Evolutionary conservation across 2,888 invertebrate species (phyloP), one percentile per base, ranked within the genome.

Genomic region (Polyommatus icarus): DNA sequence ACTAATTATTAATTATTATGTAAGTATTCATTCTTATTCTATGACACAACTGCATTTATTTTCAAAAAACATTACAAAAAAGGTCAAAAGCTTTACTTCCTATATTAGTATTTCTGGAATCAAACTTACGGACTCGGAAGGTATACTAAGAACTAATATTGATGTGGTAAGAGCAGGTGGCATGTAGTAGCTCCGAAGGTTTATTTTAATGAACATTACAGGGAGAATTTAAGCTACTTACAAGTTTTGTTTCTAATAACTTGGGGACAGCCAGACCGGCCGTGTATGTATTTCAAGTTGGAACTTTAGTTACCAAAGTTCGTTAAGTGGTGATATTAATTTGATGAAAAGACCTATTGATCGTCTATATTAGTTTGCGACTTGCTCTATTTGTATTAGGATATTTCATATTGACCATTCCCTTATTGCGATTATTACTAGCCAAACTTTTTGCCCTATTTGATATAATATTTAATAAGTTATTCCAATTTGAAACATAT

Each of bases 171-270:
- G 67, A 67, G 67, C 67, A 67, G 67, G 67, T 67, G 67, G 67
- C 54, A 54, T 29, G 67, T 67, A 29, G 5, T 15, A 18, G 6
- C 29, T 29, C 29, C 29, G 88, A 86, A 86, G 87, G 86, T 87
- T 90, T 89, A 91, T 92, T 91, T 91, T 90, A 85, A 87, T 83
- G 89, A 89, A 90, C 90, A 92, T 90, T 90, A 81, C 87, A 83
- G 85, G 85, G 84, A 67, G 86, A 85, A 84, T 84, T 85, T 92
- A 92, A 93, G 93, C 91, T 84, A 88, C 92, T 93, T 93, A 92
- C 86, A 90, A 91, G 88, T 91, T 91, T 86, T 83, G 82, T 84
- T 83, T 83, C 87, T 87, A 87, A 89, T 89, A 90, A 91, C 88
- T 90, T 85, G 85, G 85, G 85, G 87, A 88, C 87, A 86, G 85